Base-by-base conservation (phyloP, 2,797 vertebrate species). In the Labroides dimidiatus region DNA sequence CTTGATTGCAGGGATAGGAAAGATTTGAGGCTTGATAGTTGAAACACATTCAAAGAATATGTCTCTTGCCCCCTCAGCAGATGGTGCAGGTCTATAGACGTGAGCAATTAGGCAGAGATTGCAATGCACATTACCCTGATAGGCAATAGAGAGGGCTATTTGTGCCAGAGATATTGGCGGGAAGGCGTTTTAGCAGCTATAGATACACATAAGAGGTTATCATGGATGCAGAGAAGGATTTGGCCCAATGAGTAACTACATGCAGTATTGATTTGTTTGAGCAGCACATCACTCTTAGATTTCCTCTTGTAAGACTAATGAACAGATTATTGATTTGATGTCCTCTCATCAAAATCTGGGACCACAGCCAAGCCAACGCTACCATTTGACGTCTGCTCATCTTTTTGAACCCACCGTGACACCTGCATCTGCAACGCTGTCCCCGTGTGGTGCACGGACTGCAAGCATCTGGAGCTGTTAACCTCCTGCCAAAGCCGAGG, bases 241-340 rank as follows among this genome's bases (percentile, higher is more conserved):
- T 71, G 67, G 70, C 30, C 54, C 70, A 62, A 73, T 67, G 45
- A 84, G 56, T 80, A 83, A 78, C 78, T 59, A 56, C 75, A 82
- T 66, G 72, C 69, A 15, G 7, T 69, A 84, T 83, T 71, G 84
- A 86, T 87, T 81, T 64, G 33, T 61, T 63, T 51, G 41, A 85
- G 78, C 62, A 50, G 80, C 72, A 72, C 64, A 82, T 74, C 69
- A 64, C 71, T 81, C 80, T 78, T 69, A 79, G 64, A 84, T 87
- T 75, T 84, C 65, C 66, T 78, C 79, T 72, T 82, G 70, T 78
- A 76, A 33, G 50, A 54, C 78, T 89, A 89, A 87, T 78, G 80
- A 89, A 85, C 74, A 75, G 68, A 78, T 82, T 77, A 91, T 88
- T 71, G 87, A 90, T 82, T 81, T 70, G 62, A 85, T 69, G 65